Conservation (phyloP, 1,140 invertebrate species). For the Drosophila sproati region DNA sequence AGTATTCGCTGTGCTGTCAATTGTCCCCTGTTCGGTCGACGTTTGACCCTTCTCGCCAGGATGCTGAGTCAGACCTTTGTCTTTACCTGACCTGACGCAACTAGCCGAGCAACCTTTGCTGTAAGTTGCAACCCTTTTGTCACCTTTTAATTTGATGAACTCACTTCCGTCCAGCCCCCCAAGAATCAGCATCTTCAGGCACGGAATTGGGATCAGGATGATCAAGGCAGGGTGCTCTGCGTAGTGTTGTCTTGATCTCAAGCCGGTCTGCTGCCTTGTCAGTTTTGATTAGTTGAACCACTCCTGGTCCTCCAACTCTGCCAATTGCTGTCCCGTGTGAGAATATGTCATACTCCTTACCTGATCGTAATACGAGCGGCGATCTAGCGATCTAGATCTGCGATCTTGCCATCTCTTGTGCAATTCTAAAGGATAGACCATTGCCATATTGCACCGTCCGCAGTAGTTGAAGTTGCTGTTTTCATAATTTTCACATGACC, state of each 20-base stretch:
- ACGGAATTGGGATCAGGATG: slow-evolving; percentile 32
- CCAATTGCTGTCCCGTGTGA: slow-evolving; percentile 61
- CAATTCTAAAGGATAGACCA: slow-evolving; percentile 49
- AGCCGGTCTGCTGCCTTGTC: slow-evolving; percentile 75
- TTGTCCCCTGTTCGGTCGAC: slow-evolving; percentile 40
- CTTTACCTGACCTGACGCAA: slow-evolving; percentile 64
- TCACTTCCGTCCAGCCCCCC: slow-evolving; percentile 66
- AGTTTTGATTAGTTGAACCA: slow-evolving; percentile 81
- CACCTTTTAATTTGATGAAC: slow-evolving; percentile 77
- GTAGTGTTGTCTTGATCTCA: slow-evolving; percentile 52
- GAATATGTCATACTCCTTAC: slow-evolving; percentile 56
- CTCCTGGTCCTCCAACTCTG: slow-evolving; percentile 50
- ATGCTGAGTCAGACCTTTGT: slow-evolving; percentile 50
- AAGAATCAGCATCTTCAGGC: slow-evolving; percentile 6
- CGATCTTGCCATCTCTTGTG: slow-evolving; percentile 63
- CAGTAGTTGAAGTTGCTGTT: slow-evolving; percentile 52
- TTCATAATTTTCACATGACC: slow-evolving; percentile 82
- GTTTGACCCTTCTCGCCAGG: slow-evolving; percentile 63
- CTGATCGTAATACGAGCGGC: slow-evolving; percentile 64
- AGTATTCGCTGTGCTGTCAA: slow-evolving; percentile 40
- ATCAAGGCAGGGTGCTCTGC: not conserved
- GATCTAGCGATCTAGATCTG: slow-evolving; percentile 57
- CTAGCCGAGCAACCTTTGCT: slow-evolving; percentile 39
- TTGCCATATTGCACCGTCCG: slow-evolving; percentile 46
- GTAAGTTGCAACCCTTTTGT: slow-evolving; percentile 77